Base-by-base conservation (phyloP, 2,797 vertebrate species). In the Argyrosomus regius region DNA sequence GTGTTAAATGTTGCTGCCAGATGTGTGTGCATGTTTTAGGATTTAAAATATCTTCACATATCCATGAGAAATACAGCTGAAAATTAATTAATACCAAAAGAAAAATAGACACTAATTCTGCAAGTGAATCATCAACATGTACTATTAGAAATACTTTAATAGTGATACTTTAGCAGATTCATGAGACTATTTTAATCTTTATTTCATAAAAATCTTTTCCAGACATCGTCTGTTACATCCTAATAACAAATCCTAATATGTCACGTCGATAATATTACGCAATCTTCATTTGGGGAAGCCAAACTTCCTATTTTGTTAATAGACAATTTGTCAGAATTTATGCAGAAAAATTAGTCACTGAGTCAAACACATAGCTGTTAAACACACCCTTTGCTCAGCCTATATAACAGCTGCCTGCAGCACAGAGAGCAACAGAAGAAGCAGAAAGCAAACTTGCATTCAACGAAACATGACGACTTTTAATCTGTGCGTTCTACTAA, bases 401-500 rank as follows among this genome's bases (percentile, higher is more conserved):
- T 94, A 91, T 94, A 93, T 72, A 94, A 88, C 39, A 11, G 56
- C 43, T 52, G 46, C 59, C 57, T 53, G 9, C 71, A 84, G 63
- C 41, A 65, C 84, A 48, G 50, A 59, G 22, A 22, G 22, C 22
- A 20, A 58, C 20, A 79, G 57, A 90, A 63, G 20, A 22, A 22
- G 22, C 22, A 22, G 22, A 22, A 22, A 22, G 22, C 22, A 22
- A 22, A 22, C 22, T 67, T 67, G 46, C 12, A 52, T 22, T 76
- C 63, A 61, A 70, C 4, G n/a, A 90, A 91, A 49, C 82, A 95
- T 95, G 95, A 93, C 75, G 83, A 81, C 83, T 54, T 74, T 88
- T 62, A 87, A 57, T 3, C 60, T 92, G 31, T 88, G 89, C n/a
- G 0, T 94, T 72, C 75, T 95, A 4, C 67, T 95, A 0, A 74